phyloP scores from a whole-genome alignment of 1,140 invertebrate genomes.

The Drosophila serrata region DNA sequence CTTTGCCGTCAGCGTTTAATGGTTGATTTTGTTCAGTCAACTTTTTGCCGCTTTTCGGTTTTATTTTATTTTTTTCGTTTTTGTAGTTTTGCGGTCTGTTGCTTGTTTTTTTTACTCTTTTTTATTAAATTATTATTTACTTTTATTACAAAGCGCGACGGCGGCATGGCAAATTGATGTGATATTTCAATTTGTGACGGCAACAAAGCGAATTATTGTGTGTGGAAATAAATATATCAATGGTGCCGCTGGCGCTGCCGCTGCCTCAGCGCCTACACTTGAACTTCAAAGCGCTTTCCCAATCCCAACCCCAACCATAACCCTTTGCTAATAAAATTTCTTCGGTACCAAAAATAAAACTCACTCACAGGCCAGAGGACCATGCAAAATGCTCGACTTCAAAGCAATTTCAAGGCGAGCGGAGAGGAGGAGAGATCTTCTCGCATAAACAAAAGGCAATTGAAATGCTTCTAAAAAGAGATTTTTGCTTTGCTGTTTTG shows the following conservation, averaged over 20 bases:
- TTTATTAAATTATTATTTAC: slow-evolving; percentile 84
- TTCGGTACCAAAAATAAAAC: slow-evolving; percentile 69
- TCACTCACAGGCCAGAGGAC: slow-evolving; percentile 14
- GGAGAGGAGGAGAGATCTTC: slow-evolving; percentile 25
- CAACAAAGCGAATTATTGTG: slow-evolving; percentile 43
- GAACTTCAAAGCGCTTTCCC: slow-evolving; percentile 74
- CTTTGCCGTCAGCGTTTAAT: slow-evolving; percentile 79
- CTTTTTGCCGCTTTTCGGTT: slow-evolving; percentile 29
- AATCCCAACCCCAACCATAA: slow-evolving; percentile 20
- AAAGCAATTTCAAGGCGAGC: slow-evolving; percentile 54
- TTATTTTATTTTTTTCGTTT: slow-evolving; percentile 26
- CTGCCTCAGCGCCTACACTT: slow-evolving; percentile 59
- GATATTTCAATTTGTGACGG: slow-evolving; percentile 81
- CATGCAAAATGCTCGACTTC: slow-evolving; percentile 59
- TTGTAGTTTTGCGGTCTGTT: slow-evolving; percentile 43
- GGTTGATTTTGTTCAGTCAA: slow-evolving; percentile 60
- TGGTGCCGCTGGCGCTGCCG: slow-evolving; percentile 31
- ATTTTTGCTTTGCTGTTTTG: slow-evolving; percentile 41
- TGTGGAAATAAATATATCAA: slow-evolving; percentile 63
- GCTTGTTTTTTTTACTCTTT: slow-evolving; percentile 29
- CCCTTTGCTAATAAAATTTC: slow-evolving; percentile 79
- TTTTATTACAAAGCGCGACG: slow-evolving; percentile 81
- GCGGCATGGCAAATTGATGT: slow-evolving; percentile 80
- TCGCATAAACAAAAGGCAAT: slow-evolving; percentile 75
- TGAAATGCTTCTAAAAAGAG: slow-evolving; percentile 65